phyloP scores from a whole-genome alignment of 2,113 vertebrate genomes.

The Copsychus sechellarum region DNA sequence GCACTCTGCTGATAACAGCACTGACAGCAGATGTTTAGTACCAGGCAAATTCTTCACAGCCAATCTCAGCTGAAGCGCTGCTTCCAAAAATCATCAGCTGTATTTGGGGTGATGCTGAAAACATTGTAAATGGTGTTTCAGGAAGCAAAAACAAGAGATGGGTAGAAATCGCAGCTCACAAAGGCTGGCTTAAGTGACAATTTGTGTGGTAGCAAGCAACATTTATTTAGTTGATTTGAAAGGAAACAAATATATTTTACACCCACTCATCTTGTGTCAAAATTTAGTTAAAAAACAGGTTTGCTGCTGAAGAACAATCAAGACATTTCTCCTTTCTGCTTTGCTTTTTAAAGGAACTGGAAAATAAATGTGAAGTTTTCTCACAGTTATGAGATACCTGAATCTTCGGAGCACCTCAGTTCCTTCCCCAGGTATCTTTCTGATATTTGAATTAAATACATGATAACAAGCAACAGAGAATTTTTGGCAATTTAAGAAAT shows the following conservation, averaged over 20 bases:
- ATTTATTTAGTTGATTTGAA: conserved; percentile 40
- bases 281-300: neutral
- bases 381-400: neutral
- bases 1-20: neutral
- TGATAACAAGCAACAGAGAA: neutral
- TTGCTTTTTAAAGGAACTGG: neutral
- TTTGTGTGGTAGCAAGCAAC: neutral
- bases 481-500: neutral
- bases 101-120: neutral
- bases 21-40: neutral
- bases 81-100: neutral
- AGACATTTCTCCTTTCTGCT: neutral
- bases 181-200: conserved; percentile 28
- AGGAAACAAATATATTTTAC: conserved; percentile 36
- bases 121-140: neutral
- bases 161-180: neutral
- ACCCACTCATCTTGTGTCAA: conserved; percentile 2
- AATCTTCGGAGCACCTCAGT: neutral
- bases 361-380: neutral
- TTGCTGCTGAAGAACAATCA: neutral
- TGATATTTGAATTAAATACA: conserved; percentile 5
- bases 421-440: neutral
- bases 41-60: neutral
- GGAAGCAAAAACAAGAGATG: neutral
- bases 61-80: neutral